Evolutionary conservation across 2,888 invertebrate species (phyloP), one percentile per base, ranked within the genome.

Genomic region (Synergus laeviventris): DNA sequence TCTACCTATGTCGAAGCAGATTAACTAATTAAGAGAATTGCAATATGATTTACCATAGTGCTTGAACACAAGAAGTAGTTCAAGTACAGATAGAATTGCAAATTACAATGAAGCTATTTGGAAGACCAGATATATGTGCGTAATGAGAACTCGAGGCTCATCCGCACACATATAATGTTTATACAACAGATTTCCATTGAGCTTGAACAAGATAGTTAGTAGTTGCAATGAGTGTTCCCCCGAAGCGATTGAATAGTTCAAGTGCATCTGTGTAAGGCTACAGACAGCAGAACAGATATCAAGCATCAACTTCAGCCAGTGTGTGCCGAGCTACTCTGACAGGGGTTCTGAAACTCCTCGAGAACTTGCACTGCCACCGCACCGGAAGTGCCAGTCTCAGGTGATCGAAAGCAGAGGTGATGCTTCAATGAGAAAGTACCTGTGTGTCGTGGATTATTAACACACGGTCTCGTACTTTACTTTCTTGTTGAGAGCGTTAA

Each of bases 381-480:
- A 66, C 45, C 66, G 66, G 66, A 66, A 66, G 42, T 66, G 66
- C 66, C 66, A 66, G 66, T 66, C 45, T 66, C 66, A 66, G 66
- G 24, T 66, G 66, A 66, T 66, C 66, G 24, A 45, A 66, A 66
- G 42, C 42, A 24, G 24, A 66, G 42, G 16, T 31, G 24, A 66
- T 66, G 66, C 14, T 66, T 45, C 16, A 42, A 16, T 66, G 16
- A 31, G 45, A 64, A 61, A 61, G 36, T 61, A 61, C 36, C 61
- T 61, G 61, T 14, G 11, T 8, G 60, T 11, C 36, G 4, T 9
- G 64, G 21, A 42, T 64, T 64, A 64, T 39, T 64, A 64, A 64
- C 16, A 38, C 14, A 2, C 9, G 31, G 16, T 1, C 16, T 61
- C 16, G 16, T 9, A n/a, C n/a, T 39, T 56, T n/a, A 62, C n/a